These are phyloP conservation scores for Euwallacea similis DNA, from an alignment of 1,140 invertebrate species.

Conservation along the genomic window DNA sequence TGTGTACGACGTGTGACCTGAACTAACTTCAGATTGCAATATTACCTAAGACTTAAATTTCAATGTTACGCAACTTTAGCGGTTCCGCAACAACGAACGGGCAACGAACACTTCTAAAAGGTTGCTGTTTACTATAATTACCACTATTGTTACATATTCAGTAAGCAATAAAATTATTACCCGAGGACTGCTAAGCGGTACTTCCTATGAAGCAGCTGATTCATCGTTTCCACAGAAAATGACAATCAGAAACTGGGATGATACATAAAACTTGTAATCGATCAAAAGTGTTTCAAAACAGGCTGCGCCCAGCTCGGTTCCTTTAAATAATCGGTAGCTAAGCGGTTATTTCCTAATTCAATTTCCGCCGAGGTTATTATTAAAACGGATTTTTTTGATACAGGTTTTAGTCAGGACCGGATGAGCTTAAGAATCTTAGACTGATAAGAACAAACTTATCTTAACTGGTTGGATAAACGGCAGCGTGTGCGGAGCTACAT, in stretches of 20 bases:
- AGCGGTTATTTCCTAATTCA: too few species aligned
- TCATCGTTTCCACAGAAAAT: constrained; percentile 2
- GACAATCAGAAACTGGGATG: constrained; percentile 6
- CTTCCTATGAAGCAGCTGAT: constrained; percentile 24
- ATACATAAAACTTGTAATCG: background rate
- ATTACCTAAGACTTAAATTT: constrained; percentile 24
- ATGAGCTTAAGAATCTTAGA: too few species aligned
- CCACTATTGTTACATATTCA: constrained; percentile 32
- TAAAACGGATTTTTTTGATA: too few species aligned
- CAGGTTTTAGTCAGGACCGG: too few species aligned
- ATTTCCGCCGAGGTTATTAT: too few species aligned
- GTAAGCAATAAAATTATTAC: constrained; percentile 18
- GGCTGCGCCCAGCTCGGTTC: too few species aligned
- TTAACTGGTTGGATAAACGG: too few species aligned
- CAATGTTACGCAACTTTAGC: constrained; percentile 42
- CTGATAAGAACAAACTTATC: too few species aligned
- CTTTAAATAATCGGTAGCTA: too few species aligned
- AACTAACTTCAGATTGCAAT: background rate
- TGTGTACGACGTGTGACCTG: background rate
- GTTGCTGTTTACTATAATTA: constrained; percentile 39
- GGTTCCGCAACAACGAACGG: constrained; percentile 45
- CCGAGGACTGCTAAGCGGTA: constrained; percentile 18
- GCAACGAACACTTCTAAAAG: constrained; percentile 39
- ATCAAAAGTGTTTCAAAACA: background rate
- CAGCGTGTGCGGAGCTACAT: too few species aligned